These are phyloP conservation scores for Netelia fuscicornis DNA, from an alignment of 2,888 invertebrate genomes.

Conservation along the genomic window DNA sequence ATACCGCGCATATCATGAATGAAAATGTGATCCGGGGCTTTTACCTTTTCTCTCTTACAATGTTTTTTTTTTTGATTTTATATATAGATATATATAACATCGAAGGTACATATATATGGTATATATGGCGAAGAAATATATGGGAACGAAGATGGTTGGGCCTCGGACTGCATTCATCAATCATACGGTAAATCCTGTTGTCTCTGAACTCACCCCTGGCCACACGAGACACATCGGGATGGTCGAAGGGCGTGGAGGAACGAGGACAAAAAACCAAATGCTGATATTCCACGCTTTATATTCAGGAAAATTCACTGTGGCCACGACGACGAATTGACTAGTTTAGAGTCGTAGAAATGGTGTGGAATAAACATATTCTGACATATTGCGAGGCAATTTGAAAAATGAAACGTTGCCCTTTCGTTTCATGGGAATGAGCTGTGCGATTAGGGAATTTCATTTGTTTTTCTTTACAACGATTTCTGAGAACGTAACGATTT, in stretches of 20 bases:
- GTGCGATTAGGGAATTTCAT: too few species aligned
- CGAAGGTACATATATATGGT: background rate
- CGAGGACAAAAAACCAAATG: slow-evolving; percentile 25
- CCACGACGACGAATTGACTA: background rate
- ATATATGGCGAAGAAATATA: slow-evolving; percentile 25
- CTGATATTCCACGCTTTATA: slow-evolving; percentile 37
- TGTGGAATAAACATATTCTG: background rate
- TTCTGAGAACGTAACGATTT: too few species aligned
- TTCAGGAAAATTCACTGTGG: background rate
- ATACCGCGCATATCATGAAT: slow-evolving; percentile 71
- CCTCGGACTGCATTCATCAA: slow-evolving; percentile 54
- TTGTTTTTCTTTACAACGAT: too few species aligned
- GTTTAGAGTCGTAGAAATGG: background rate
- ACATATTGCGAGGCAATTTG: background rate
- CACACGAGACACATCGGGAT: slow-evolving; percentile 29
- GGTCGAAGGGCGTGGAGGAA: background rate
- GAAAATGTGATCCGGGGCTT: slow-evolving; percentile 65
- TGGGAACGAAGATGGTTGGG: slow-evolving; percentile 19
- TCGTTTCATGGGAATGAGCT: too few species aligned
- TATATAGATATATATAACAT: slow-evolving; percentile 34
- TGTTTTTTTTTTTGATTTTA: background rate
- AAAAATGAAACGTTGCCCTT: background rate
- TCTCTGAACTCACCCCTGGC: slow-evolving; percentile 43
- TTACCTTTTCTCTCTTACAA: slow-evolving; percentile 35
- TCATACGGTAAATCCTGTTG: slow-evolving; percentile 65